phyloP scores from a whole-genome alignment of 2,888 invertebrate genomes.

The Tinea pellionella region DNA sequence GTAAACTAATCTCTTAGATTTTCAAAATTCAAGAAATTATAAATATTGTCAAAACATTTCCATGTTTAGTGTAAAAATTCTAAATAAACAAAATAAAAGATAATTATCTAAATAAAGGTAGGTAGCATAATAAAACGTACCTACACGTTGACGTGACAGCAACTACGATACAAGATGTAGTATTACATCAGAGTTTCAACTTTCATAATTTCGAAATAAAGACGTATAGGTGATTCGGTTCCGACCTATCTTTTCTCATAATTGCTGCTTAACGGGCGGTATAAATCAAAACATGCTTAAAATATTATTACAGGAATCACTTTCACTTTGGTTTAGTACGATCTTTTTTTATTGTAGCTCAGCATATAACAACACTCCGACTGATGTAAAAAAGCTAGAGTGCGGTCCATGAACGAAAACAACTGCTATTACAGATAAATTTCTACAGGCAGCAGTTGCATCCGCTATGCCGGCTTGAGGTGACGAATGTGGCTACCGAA shows the following conservation, averaged over 20 bases:
- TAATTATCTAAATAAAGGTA: background rate
- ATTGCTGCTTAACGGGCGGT: constrained; percentile 26
- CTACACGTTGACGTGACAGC: background rate
- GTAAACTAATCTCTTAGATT: too few relatives aligned
- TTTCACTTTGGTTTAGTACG: constrained; percentile 33
- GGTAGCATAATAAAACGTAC: background rate
- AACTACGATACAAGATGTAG: background rate
- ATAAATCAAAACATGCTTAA: constrained; percentile 28
- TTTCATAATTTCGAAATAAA: constrained; percentile 9
- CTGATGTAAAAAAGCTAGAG: too few relatives aligned
- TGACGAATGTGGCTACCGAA: too few relatives aligned
- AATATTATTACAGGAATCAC: constrained; percentile 33
- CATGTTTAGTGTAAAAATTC: too few relatives aligned
- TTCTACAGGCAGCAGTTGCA: too few relatives aligned
- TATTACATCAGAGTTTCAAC: background rate
- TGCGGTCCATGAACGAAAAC: too few relatives aligned
- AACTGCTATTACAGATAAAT: too few relatives aligned
- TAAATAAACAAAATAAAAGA: too few relatives aligned
- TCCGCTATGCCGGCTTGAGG: too few relatives aligned
- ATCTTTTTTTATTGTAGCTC: background rate
- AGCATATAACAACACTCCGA: background rate
- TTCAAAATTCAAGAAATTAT: too few relatives aligned
- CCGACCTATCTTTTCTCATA: constrained; percentile 31
- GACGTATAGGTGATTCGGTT: constrained; percentile 11
- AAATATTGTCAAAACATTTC: too few relatives aligned